These are phyloP conservation scores for Astropecten irregularis DNA, from an alignment of 53 echinoderm and acorn worm species.

Conservation along the genomic window DNA sequence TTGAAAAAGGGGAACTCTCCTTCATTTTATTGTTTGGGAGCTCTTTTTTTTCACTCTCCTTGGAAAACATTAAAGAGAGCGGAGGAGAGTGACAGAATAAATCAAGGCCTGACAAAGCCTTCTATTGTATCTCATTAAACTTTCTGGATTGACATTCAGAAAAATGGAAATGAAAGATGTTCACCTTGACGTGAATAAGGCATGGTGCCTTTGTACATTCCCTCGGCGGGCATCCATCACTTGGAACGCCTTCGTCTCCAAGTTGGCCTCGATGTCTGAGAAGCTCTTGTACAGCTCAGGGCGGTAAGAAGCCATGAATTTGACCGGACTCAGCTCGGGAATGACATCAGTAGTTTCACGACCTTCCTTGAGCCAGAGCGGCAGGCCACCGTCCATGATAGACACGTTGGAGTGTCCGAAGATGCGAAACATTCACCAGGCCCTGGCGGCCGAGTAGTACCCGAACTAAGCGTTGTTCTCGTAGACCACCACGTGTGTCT, in stretches of 20 bases:
- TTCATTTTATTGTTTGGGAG: too few species aligned
- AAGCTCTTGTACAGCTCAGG: conserved; percentile 71
- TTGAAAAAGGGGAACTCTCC: too few species aligned
- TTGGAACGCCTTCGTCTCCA: conserved; percentile 64
- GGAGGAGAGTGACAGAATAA: too few species aligned
- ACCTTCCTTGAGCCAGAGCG: conserved; percentile 78
- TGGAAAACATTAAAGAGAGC: too few species aligned
- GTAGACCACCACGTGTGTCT: conserved; percentile 92
- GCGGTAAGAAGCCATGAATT: conserved; percentile 65
- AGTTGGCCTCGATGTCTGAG: conserved; percentile 73
- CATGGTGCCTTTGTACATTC: conserved; percentile 60
- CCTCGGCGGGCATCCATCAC: conserved; percentile 89
- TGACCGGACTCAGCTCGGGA: conserved; percentile 50
- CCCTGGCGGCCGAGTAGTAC: conserved; percentile 77
- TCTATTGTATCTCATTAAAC: too few species aligned
- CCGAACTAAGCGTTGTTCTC: conserved; percentile 76
- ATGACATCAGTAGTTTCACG: conserved; percentile 58
- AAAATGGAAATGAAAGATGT: too few species aligned
- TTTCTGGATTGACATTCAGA: too few species aligned
- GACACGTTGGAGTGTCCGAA: conserved; percentile 88
- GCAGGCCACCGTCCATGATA: conserved; percentile 82
- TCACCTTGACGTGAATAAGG: conserved; percentile 89
- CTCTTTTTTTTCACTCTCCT: too few species aligned
- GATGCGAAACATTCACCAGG: conserved; percentile 90
- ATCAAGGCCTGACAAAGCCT: too few species aligned